These are phyloP conservation scores for Tyrophagus putrescentiae DNA, from an alignment of 1,140 invertebrate genomes.

Conservation along the genomic window DNA sequence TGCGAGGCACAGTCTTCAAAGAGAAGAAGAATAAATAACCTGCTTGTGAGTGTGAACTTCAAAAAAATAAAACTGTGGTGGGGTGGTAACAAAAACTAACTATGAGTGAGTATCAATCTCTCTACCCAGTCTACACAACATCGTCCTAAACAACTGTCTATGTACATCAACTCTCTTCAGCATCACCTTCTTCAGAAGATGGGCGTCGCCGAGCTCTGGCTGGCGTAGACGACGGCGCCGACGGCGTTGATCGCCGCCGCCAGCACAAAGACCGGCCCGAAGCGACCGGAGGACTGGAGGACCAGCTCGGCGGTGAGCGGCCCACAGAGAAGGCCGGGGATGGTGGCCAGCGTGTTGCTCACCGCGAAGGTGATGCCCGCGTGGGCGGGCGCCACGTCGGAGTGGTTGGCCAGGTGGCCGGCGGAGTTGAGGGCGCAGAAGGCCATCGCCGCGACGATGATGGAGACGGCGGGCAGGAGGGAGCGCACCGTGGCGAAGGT, in stretches of 20 bases:
- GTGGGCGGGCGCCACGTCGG: slow-evolving; percentile 61
- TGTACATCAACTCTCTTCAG: no score
- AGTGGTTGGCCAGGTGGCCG: slow-evolving; percentile 62
- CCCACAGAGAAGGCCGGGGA: slow-evolving; percentile 61
- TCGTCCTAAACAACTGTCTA: background rate
- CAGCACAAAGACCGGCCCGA: slow-evolving; percentile 59
- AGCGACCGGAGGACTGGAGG: slow-evolving; percentile 50
- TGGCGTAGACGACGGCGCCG: slow-evolving; percentile 58
- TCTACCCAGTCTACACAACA: no score
- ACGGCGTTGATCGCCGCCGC: slow-evolving; percentile 57
- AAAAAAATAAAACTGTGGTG: no score
- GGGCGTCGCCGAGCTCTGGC: slow-evolving; percentile 54
- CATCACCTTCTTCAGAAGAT: slow-evolving; percentile 32
- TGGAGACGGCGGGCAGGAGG: slow-evolving; percentile 50
- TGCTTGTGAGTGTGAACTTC: no score
- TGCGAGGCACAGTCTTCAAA: no score
- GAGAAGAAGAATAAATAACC: no score
- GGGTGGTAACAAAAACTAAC: no score
- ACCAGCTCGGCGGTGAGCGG: slow-evolving; percentile 60
- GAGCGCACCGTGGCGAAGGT: slow-evolving; percentile 58
- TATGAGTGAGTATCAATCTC: no score
- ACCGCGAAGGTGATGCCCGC: slow-evolving; percentile 63
- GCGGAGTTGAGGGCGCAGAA: slow-evolving; percentile 60
- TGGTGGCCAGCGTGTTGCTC: slow-evolving; percentile 60
- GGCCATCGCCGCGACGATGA: slow-evolving; percentile 60